A percentile compares a stretch with the other conserved stretches of the same genome.
Conservation (phyloP, 2,113 vertebrate species). For the Protobothrops flavoviridis region DNA sequence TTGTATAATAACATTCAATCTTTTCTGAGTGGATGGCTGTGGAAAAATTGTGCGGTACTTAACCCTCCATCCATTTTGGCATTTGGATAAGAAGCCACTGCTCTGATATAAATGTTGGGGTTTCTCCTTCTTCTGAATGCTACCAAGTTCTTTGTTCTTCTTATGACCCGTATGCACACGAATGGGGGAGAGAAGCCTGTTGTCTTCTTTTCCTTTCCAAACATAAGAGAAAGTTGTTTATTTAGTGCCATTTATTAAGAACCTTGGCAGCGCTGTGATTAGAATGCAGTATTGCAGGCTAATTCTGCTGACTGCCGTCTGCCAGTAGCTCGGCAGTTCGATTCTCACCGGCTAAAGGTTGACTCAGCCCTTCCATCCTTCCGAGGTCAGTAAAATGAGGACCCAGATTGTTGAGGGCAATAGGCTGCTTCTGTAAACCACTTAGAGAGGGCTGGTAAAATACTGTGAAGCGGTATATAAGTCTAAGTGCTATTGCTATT, state of each 20-base stretch:
- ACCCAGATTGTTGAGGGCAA: not conserved
- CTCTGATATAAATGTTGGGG: constrained; percentile 57
- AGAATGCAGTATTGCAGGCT: not conserved
- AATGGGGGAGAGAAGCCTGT: not conserved
- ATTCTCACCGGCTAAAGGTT: not conserved
- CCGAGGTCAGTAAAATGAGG: not conserved
- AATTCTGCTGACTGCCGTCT: not conserved
- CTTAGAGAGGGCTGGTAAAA: not conserved
- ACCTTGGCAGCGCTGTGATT: not conserved
- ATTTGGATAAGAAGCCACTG: constrained; percentile 47
- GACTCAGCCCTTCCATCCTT: not conserved
- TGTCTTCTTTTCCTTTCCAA: not conserved
- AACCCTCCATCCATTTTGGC: constrained; percentile 18
- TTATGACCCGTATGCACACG: not conserved
- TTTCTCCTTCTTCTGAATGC: not conserved
- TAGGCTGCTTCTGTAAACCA: not conserved
- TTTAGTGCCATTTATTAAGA: not conserved
- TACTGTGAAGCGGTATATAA: not conserved
- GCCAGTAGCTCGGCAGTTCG: not conserved
- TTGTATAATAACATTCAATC: constrained; percentile 57
- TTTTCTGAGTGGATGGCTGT: constrained; percentile 53
- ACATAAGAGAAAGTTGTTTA: not conserved
- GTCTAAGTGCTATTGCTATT: not conserved
- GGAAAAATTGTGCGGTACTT: constrained; percentile 60
- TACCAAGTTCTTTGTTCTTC: not conserved